phyloP scores from a whole-genome alignment of 2,888 invertebrate species.

The Drosophila algonquin region DNA sequence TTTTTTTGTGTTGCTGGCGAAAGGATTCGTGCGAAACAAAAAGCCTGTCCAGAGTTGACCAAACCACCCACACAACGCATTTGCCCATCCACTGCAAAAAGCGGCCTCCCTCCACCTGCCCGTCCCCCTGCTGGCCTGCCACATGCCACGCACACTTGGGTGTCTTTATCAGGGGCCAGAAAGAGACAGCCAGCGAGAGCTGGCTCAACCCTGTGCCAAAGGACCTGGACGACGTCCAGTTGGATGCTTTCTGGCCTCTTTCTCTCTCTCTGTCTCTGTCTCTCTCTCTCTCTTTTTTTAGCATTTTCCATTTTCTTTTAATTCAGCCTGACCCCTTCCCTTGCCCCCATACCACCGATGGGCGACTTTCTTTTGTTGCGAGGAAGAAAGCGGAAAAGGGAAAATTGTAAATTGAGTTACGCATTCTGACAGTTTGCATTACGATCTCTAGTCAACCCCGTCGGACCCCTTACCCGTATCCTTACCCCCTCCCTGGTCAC shows the following conservation, averaged over 20 bases:
- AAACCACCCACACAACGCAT: conserved; percentile 23
- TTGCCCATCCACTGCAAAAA: neutral
- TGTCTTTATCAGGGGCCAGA: conserved; percentile 70
- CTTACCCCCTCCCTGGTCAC: conserved; percentile 42
- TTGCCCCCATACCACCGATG: neutral
- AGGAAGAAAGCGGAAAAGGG: conserved; percentile 52
- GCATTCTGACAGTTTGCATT: conserved; percentile 81
- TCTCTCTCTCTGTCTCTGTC: conserved; percentile 30
- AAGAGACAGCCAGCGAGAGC: conserved; percentile 19
- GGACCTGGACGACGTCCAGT: conserved; percentile 38
- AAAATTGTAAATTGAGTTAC: conserved; percentile 81
- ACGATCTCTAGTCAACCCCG: conserved; percentile 66
- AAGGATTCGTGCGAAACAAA: conserved; percentile 77
- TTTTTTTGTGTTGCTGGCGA: conserved; percentile 51
- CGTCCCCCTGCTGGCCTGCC: conserved; percentile 6
- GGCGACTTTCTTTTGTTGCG: conserved; percentile 71
- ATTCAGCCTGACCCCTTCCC: conserved; percentile 61
- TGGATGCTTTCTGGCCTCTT: conserved; percentile 33
- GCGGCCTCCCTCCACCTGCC: neutral
- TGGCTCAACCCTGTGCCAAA: conserved; percentile 34
- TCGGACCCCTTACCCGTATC: neutral
- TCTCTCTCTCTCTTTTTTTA: conserved; percentile 59
- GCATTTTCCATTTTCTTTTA: conserved; percentile 80
- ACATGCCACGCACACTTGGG: conserved; percentile 66
- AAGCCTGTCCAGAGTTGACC: conserved; percentile 71